A percentile compares a stretch with the other conserved stretches of the same genome.
These are phyloP conservation scores for Synanthedon formicaeformis DNA, from an alignment of 2,888 invertebrate species.

Conservation along the genomic window DNA sequence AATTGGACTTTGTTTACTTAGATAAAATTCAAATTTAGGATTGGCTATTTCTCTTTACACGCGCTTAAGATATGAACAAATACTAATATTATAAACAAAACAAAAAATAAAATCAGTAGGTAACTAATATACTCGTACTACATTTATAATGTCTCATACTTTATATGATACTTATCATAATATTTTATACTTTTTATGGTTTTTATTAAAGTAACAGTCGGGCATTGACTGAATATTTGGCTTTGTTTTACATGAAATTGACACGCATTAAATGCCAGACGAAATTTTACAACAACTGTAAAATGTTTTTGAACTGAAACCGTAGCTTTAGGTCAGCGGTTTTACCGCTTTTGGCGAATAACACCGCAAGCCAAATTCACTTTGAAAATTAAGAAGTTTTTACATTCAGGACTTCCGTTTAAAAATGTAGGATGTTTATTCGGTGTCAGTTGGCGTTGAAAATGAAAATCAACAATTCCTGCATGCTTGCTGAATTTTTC, in stretches of 20 bases:
- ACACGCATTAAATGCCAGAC: neutral
- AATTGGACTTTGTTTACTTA: no score
- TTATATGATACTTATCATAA: no score
- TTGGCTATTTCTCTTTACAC: no score
- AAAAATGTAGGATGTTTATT: constrained; percentile 11
- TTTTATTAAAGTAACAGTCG: no score
- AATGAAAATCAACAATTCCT: neutral
- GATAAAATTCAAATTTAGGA: no score
- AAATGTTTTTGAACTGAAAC: neutral
- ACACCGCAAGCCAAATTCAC: constrained; percentile 33
- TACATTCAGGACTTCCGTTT: constrained; percentile 28
- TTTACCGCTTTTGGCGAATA: constrained; percentile 11
- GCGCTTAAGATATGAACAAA: no score
- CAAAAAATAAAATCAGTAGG: no score
- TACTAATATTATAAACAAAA: no score
- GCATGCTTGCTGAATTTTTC: neutral
- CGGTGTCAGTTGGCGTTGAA: constrained; percentile 20
- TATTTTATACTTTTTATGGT: no score
- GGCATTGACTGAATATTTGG: no score
- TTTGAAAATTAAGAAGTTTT: constrained; percentile 28
- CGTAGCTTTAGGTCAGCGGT: constrained; percentile 4
- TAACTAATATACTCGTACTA: no score
- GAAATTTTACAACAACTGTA: neutral
- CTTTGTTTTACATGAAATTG: neutral
- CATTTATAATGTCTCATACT: no score